phyloP scores from a whole-genome alignment of 1,140 invertebrate genomes.

The Caenorhabditis remanei region DNA sequence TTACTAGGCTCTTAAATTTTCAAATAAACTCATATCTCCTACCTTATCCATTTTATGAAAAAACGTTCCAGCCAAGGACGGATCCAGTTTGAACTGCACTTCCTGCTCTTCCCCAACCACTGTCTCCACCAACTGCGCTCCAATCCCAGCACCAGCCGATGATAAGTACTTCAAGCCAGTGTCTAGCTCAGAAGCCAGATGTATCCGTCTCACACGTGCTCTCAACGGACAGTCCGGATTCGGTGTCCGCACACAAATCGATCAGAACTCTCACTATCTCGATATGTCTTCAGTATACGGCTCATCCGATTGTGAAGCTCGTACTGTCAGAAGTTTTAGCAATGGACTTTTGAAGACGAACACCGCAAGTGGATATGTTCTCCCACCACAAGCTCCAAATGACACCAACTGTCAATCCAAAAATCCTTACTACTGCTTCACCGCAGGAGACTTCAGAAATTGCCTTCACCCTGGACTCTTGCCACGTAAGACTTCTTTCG shows the following conservation, averaged over 20 bases:
- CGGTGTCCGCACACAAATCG: constrained; percentile 59
- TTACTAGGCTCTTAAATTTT: background rate
- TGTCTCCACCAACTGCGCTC: constrained; percentile 59
- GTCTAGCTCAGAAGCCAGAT: background rate
- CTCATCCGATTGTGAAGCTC: constrained; percentile 52
- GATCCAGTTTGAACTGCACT: constrained; percentile 58
- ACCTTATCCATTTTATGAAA: background rate
- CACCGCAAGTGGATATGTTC: constrained; percentile 44
- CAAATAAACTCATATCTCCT: background rate
- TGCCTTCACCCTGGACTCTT: constrained; percentile 63
- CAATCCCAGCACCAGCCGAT: constrained; percentile 51
- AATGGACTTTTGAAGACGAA: constrained; percentile 2
- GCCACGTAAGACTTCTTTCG: constrained; percentile 6
- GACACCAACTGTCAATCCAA: constrained; percentile 63
- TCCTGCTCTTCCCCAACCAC: constrained; percentile 51
- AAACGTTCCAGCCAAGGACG: constrained; percentile 51
- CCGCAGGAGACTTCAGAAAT: constrained; percentile 61
- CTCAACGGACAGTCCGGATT: constrained; percentile 63
- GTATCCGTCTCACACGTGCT: constrained; percentile 60
- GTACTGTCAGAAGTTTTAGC: constrained; percentile 6
- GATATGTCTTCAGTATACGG: constrained; percentile 62
- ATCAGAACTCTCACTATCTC: constrained; percentile 64
- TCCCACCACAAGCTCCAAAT: constrained; percentile 61
- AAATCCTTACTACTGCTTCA: constrained; percentile 58
- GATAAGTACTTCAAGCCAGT: constrained; percentile 56